Evolutionary conservation across 2,888 invertebrate species (phyloP).

Genomic region (Blomia tropicalis): DNA sequence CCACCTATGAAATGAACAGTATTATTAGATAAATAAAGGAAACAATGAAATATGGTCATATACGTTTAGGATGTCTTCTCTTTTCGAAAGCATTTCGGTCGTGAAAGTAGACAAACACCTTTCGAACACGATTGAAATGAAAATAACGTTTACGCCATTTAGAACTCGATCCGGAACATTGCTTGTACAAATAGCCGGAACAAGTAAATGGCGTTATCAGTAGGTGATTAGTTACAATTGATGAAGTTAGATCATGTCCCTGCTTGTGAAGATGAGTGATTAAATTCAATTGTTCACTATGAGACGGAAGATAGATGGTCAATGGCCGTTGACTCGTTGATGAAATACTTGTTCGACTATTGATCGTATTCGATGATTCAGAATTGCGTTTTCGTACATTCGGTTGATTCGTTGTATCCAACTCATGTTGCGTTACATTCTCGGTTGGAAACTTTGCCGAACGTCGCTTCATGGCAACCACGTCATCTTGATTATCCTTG

Average conservation of each 20-base stretch:
- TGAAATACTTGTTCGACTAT: not conserved
- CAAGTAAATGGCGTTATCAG: constrained; percentile 13
- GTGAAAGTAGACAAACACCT: constrained; percentile 23
- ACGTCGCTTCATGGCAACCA: not conserved
- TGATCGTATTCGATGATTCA: constrained; percentile 3
- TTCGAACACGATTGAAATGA: constrained; percentile 21
- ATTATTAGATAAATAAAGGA: not conserved
- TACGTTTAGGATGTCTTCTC: constrained; percentile 17
- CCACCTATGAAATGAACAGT: constrained; percentile 30
- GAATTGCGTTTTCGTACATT: not conserved
- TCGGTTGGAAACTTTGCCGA: not conserved
- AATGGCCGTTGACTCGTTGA: constrained; percentile 23
- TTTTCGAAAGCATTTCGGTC: constrained; percentile 2
- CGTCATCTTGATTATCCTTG: not conserved
- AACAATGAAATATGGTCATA: not conserved
- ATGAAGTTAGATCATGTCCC: constrained; percentile 21
- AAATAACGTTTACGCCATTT: constrained; percentile 26
- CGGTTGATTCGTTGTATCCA: not conserved
- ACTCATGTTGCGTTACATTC: not conserved
- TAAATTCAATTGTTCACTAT: constrained; percentile 17
- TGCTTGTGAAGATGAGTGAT: constrained; percentile 20
- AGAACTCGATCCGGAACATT: not conserved
- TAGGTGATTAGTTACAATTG: not conserved
- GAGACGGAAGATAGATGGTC: constrained; percentile 23
- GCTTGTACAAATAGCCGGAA: constrained; percentile 25